A percentile compares a stretch with the other conserved stretches of the same genome.
Evolutionary conservation across 2,113 vertebrate genomes (phyloP).

Genomic region (Seriola dumerili): DNA sequence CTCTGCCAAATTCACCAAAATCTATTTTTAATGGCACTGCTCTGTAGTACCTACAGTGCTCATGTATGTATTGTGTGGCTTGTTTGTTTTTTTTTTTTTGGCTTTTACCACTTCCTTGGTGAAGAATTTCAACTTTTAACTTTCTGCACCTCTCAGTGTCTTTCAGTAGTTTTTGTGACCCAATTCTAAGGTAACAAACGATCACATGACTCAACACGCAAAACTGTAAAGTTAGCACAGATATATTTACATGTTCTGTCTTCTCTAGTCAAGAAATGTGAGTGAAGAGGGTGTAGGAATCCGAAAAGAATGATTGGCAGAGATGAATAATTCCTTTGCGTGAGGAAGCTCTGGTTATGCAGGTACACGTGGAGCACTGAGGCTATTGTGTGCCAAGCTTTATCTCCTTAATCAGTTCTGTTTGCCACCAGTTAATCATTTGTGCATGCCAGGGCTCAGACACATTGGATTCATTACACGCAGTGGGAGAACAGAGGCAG

Average conservation of each 20-base stretch:
- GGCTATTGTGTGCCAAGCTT: slow-evolving; percentile 75
- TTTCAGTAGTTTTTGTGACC: not conserved
- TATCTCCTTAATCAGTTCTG: slow-evolving; percentile 81
- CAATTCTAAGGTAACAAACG: not conserved
- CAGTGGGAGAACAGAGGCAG: slow-evolving; percentile 68
- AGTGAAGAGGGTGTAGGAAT: slow-evolving; percentile 14
- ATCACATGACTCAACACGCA: not conserved
- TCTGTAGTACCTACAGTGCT: not conserved
- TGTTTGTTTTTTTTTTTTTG: too few species aligned
- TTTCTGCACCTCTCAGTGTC: not conserved
- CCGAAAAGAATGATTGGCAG: slow-evolving; percentile 3
- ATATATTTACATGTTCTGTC: not conserved
- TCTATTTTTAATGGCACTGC: not conserved
- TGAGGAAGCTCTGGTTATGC: slow-evolving; percentile 71
- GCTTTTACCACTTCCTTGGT: not conserved
- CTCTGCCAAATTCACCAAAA: not conserved
- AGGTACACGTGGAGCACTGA: slow-evolving; percentile 65
- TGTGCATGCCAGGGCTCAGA: slow-evolving; percentile 76
- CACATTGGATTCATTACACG: slow-evolving; percentile 71
- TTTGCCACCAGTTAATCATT: slow-evolving; percentile 80
- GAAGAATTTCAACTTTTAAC: not conserved
- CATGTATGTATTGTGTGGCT: not conserved
- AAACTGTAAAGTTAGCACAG: not conserved
- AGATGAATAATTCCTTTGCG: slow-evolving; percentile 62
- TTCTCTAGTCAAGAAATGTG: not conserved